Conservation (phyloP, 2,797 vertebrate species). For the Austrolebias charrua region DNA sequence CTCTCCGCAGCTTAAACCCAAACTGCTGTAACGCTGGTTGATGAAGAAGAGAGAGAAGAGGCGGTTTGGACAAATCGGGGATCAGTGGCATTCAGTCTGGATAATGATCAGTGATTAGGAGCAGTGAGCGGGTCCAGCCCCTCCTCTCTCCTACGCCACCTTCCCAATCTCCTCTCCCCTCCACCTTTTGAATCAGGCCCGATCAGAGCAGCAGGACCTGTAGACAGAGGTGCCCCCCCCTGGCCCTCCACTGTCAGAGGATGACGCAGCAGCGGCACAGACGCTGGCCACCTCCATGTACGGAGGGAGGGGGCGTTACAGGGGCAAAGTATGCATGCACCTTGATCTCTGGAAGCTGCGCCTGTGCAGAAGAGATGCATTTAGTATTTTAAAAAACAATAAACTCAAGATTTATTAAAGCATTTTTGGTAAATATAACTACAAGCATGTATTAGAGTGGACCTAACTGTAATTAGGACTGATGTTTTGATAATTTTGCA, state of each 20-base stretch:
- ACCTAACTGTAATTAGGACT: background rate
- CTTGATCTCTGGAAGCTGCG: conserved; percentile 91
- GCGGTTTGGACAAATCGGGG: conserved; percentile 65
- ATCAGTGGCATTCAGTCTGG: conserved; percentile 56
- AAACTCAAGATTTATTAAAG: background rate
- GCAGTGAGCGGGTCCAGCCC: conserved; percentile 75
- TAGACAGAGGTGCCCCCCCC: conserved; percentile 77
- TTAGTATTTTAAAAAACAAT: background rate
- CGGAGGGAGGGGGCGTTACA: conserved; percentile 88
- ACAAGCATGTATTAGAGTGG: too few species aligned
- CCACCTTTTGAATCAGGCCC: conserved; percentile 33
- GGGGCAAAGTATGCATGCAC: conserved; percentile 94
- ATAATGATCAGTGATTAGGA: conserved; percentile 69
- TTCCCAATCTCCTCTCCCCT: conserved; percentile 12
- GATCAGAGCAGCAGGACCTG: conserved; percentile 79
- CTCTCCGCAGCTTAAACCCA: conserved; percentile 28
- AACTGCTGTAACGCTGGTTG: conserved; percentile 37
- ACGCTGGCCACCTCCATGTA: conserved; percentile 86
- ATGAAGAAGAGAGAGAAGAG: conserved; percentile 64
- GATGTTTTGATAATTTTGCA: too few species aligned
- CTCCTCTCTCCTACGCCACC: conserved; percentile 62
- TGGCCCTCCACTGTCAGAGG: conserved; percentile 84
- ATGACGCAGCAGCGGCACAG: conserved; percentile 92
- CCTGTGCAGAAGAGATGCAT: conserved; percentile 68
- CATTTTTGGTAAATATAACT: too few species aligned